Conservation (phyloP, 1,140 invertebrate genomes). For the Nebria ingens region DNA sequence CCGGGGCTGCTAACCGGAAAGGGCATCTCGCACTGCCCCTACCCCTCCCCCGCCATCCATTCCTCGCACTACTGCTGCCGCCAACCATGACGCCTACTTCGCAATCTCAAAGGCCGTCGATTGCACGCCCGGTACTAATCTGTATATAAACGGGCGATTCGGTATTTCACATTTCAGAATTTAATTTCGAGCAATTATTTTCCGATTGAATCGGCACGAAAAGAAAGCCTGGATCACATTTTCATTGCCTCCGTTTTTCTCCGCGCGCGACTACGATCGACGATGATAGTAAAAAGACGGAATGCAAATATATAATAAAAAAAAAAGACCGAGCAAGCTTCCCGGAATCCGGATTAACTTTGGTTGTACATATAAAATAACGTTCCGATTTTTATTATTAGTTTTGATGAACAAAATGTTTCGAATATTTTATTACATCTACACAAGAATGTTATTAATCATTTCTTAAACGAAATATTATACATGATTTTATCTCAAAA, state of each 20-base stretch:
- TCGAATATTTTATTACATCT: too few relatives aligned
- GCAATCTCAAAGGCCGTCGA: conserved; percentile 5
- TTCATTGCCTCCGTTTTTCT: too few relatives aligned
- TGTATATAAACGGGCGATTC: conserved; percentile 1
- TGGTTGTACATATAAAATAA: background rate
- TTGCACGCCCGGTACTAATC: conserved; percentile 1
- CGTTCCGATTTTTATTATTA: too few relatives aligned
- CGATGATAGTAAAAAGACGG: background rate
- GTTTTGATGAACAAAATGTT: too few relatives aligned
- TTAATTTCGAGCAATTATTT: conserved; percentile 7
- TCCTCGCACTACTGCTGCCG: background rate
- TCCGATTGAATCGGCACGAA: conserved; percentile 7
- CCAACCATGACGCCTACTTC: background rate
- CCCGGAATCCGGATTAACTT: background rate
- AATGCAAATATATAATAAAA: background rate
- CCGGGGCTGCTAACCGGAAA: conserved; percentile 6
- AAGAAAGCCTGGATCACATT: conserved; percentile 6
- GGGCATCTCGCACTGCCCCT: background rate
- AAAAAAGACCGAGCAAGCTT: too few relatives aligned
- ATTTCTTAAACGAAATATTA: too few relatives aligned
- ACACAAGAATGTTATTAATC: too few relatives aligned
- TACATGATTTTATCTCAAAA: too few relatives aligned
- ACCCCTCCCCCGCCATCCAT: background rate
- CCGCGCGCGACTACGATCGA: too few relatives aligned
- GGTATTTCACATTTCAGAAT: conserved; percentile 7